Evolutionary conservation across 2,113 vertebrate genomes (phyloP).

Genomic region (human): DNA sequence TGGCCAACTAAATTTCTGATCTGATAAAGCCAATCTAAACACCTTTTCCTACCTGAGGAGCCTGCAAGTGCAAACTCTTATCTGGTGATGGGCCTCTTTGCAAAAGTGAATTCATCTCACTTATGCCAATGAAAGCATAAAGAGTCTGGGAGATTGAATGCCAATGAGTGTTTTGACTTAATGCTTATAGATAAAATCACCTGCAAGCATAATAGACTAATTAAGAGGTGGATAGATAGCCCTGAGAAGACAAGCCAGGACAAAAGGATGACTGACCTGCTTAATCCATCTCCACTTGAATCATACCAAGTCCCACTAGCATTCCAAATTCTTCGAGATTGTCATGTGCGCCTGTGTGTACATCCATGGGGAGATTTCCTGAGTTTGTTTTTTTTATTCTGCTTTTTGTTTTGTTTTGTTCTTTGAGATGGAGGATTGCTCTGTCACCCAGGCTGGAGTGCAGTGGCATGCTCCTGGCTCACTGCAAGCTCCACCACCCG

Average conservation of each 20-base stretch:
- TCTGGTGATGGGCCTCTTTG: background rate
- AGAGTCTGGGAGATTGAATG: background rate
- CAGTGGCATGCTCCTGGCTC: accelerated
- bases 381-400: too few relatives aligned
- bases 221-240: background rate
- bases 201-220: background rate
- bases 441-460: too few relatives aligned
- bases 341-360: background rate
- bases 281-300: background rate
- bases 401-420: too few relatives aligned
- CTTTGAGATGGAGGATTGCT: too few relatives aligned
- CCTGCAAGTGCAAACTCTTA: background rate
- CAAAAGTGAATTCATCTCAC: constrained; percentile 18
- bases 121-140: background rate
- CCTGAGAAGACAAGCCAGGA: background rate
- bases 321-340: background rate
- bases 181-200: background rate
- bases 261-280: background rate
- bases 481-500: too few relatives aligned
- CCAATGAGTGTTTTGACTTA: background rate
- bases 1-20: background rate
- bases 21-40: background rate
- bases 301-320: background rate
- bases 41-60: background rate
- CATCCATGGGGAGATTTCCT: background rate